phyloP scores from a whole-genome alignment of 2,888 invertebrate species.

The Ornithoptera alexandrae region DNA sequence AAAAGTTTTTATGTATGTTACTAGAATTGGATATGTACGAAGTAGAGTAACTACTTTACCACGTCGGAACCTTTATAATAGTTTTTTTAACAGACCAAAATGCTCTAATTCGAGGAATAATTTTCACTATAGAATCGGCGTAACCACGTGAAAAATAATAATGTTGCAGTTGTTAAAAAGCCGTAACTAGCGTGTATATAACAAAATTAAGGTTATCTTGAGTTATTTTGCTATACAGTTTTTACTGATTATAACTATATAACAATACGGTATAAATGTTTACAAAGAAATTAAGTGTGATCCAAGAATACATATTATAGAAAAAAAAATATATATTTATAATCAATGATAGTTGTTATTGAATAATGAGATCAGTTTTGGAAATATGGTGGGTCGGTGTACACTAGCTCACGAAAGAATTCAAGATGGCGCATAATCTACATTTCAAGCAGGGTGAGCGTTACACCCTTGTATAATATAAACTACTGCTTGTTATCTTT shows the following conservation, averaged over 20 bases:
- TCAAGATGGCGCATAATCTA: background rate
- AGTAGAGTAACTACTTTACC: background rate
- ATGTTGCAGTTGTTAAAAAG: background rate
- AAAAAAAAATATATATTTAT: no score
- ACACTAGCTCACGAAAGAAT: conserved; percentile 1
- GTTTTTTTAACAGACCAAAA: background rate
- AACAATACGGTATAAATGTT: no score
- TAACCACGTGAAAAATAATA: background rate
- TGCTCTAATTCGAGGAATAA: background rate
- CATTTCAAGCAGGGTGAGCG: conserved; percentile 2
- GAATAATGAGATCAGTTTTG: no score
- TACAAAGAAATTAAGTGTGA: no score
- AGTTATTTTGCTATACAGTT: background rate
- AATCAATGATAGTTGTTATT: no score
- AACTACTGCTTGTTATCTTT: conserved; percentile 12
- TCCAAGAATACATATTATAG: no score
- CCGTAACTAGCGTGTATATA: background rate
- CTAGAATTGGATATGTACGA: conserved; percentile 11
- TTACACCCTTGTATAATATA: background rate
- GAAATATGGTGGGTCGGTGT: background rate
- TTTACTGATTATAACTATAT: no score
- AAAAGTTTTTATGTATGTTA: conserved; percentile 21
- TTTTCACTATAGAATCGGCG: conserved; percentile 1
- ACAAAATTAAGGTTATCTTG: background rate
- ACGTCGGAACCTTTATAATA: conserved; percentile 18